Evolutionary conservation across 2,797 vertebrate genomes (phyloP), one percentile per base, ranked within the genome.

Genomic region (Peromyscus nudipes): DNA sequence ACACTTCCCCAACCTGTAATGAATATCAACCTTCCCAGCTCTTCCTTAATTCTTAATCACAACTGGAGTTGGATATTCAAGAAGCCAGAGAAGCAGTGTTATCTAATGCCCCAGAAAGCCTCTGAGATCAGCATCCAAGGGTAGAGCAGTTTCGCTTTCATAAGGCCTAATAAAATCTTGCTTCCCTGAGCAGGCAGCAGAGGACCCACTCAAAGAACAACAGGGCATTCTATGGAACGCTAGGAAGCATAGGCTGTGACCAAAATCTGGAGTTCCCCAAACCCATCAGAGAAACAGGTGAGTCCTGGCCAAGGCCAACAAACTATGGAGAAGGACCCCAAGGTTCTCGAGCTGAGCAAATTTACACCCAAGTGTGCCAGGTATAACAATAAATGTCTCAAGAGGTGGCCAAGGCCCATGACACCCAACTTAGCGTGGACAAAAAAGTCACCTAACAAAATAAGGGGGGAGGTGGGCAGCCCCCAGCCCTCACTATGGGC

Each of bases 81-180:
- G 89, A 96, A 14, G 69, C 69, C 80, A 87, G 77, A 93, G 23
- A 52, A 97, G 60, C 89, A 93, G 96, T 92, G 91, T 91, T 92
- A 94, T 96, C 93, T 95, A 75, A 96, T 52, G 96, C 95, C 85
- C 96, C 89, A 92, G 94, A 97, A 93, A 94, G 95, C n/a, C 84
- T 93, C 86, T 1, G 65, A 8, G 57, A 91, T 95, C 85, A 25
- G 73, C 0, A 0, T 88, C 80, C 80, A 82, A 89, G 92, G 55
- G 80, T 49, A 95, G 75, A 89, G 67, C 98, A 98, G 96, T 96
- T 98, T 96, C 97, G 96, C 97, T 98, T 98, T 97, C 98, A 98
- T 95, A 97, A 98, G 98, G 96, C 57, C 67, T 98, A 98, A 98
- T 96, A 94, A 98, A 97, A 98, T 97, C 98, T 97, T 95, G 92